Evolutionary conservation across 1,140 invertebrate species (phyloP).

Genomic region (Cataglyphis hispanica): DNA sequence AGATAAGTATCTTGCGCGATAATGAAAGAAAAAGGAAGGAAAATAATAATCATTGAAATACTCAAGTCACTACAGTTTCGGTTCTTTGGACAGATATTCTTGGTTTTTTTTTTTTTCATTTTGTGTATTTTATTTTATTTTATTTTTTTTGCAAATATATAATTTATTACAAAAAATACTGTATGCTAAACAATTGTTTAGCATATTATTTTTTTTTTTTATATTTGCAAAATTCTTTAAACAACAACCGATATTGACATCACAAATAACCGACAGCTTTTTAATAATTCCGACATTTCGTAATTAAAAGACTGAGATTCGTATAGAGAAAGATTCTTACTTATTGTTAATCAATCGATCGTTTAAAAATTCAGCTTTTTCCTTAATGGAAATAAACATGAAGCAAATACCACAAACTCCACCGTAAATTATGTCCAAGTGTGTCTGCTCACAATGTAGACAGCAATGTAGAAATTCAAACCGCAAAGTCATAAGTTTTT

Average conservation of each 20-base stretch:
- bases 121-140: neutral
- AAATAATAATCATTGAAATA: neutral
- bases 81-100: neutral
- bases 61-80: neutral
- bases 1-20: neutral
- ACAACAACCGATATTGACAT: neutral
- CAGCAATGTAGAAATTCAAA: conserved; percentile 41
- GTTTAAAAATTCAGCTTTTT: neutral
- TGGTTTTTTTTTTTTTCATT: neutral
- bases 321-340: neutral
- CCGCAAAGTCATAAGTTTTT: conserved; percentile 47
- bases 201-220: neutral
- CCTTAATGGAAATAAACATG: neutral
- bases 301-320: neutral
- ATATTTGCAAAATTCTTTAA: conserved; percentile 3
- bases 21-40: neutral
- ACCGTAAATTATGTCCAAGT: conserved; percentile 12
- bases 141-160: neutral
- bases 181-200: too few relatives aligned
- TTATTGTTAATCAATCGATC: neutral
- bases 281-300: conserved; percentile 21
- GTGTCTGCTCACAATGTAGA: neutral
- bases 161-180: neutral
- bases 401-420: neutral
- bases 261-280: neutral